These are phyloP conservation scores for Bothrops jararaca DNA, from an alignment of 2,113 vertebrate genomes.

Conservation along the genomic window DNA sequence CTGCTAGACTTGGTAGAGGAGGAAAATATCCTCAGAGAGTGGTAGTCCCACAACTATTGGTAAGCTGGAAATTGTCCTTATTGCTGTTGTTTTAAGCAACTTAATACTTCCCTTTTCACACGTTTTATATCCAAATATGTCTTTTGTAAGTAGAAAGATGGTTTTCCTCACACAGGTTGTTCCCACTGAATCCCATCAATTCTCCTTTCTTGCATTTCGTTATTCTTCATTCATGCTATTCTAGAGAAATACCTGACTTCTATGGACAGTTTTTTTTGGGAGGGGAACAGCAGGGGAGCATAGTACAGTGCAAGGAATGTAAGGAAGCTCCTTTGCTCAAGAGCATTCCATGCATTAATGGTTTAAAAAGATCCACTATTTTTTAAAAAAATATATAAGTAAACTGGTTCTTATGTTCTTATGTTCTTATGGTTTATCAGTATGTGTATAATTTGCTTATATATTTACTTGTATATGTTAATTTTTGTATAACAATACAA, in stretches of 20 bases:
- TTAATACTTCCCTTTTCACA: background rate
- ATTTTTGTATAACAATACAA: background rate
- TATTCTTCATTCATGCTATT: background rate
- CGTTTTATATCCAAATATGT: background rate
- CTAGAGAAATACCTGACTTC: background rate
- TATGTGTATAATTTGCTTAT: background rate
- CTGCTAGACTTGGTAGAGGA: background rate
- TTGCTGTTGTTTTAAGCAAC: background rate
- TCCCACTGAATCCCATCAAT: background rate
- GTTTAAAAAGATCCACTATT: background rate
- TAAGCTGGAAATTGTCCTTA: background rate
- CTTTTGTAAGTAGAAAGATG: background rate
- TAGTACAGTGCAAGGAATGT: background rate
- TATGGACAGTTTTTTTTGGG: background rate
- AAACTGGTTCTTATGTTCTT: too few relatives aligned
- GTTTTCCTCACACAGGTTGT: background rate
- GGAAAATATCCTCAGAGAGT: background rate
- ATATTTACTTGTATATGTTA: background rate
- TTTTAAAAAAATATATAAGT: background rate
- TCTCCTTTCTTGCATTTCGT: background rate
- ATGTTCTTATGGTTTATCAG: too few relatives aligned
- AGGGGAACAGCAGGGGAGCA: background rate
- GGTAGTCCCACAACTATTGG: background rate
- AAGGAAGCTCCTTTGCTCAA: background rate
- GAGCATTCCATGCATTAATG: background rate